A percentile compares a stretch with the other conserved stretches of the same genome.
Evolutionary conservation across 1,140 invertebrate species (phyloP).

Genomic region (Drosophila azteca): DNA sequence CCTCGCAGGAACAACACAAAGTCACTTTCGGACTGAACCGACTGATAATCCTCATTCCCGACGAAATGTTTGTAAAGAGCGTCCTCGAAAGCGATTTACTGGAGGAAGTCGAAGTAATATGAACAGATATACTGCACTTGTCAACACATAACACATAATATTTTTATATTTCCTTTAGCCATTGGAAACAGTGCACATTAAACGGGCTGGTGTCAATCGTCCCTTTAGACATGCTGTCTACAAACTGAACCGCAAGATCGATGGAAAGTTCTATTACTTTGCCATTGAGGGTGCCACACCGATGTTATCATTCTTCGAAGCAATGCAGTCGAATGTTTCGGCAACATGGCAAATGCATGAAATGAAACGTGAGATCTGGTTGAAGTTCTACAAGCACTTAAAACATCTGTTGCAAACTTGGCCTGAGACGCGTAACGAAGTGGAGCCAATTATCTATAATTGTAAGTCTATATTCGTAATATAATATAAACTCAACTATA

Average conservation of each 20-base stretch:
- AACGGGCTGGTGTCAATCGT: conserved; percentile 87
- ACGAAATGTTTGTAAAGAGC: conserved; percentile 84
- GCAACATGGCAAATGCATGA: conserved; percentile 66
- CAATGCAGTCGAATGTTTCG: conserved; percentile 77
- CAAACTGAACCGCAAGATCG: conserved; percentile 84
- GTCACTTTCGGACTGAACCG: conserved; percentile 86
- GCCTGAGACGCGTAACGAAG: conserved; percentile 66
- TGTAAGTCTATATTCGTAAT: conserved; percentile 36
- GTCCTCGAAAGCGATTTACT: conserved; percentile 52
- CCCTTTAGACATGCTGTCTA: conserved; percentile 87
- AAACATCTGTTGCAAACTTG: conserved; percentile 50
- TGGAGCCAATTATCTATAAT: conserved; percentile 65
- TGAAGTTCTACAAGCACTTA: conserved; percentile 68
- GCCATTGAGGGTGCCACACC: conserved; percentile 88
- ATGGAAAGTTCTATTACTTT: conserved; percentile 84
- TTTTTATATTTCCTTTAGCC: conserved; percentile 73
- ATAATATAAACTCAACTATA: neutral
- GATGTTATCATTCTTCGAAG: conserved; percentile 86
- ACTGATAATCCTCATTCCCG: conserved; percentile 88
- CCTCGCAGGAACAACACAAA: conserved; percentile 70
- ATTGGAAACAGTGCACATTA: conserved; percentile 83
- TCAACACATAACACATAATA: too few species aligned
- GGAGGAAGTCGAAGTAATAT: conserved; percentile 41
- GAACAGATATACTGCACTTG: too few species aligned
- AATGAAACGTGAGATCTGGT: conserved; percentile 73